Conservation (phyloP, 1,140 invertebrate species). For the Sminthurides bifidus region DNA sequence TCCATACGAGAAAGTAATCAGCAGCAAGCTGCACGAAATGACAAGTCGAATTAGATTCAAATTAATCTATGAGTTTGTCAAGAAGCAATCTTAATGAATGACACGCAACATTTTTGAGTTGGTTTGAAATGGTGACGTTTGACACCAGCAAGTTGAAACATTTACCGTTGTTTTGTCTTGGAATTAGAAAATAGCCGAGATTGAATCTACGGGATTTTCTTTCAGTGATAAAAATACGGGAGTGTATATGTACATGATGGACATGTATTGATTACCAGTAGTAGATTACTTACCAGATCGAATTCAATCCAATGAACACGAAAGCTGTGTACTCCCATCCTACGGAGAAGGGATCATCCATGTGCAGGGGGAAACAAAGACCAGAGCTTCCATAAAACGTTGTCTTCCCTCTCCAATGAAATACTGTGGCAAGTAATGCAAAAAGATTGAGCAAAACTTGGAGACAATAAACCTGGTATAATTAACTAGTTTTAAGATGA, state of each 20-base stretch:
- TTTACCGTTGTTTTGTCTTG: too few relatives aligned
- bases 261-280: too few relatives aligned
- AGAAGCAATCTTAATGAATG: not conserved
- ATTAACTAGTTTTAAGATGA: too few relatives aligned
- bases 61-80: not conserved
- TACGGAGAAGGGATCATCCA: constrained; percentile 52
- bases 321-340: constrained; percentile 66
- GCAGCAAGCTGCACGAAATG: constrained; percentile 41
- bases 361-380: constrained; percentile 60
- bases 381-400: constrained; percentile 58
- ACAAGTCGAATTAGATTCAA: not conserved
- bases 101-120: not conserved
- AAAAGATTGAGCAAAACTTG: constrained; percentile 3
- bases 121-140: not conserved
- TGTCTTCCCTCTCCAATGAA: constrained; percentile 50
- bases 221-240: not conserved
- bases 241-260: not conserved
- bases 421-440: constrained; percentile 40
- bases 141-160: too few relatives aligned
- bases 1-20: constrained; percentile 50
- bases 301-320: constrained; percentile 57
- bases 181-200: not conserved
- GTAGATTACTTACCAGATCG: constrained; percentile 19
- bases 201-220: not conserved
- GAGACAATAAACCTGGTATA: not conserved